Base-by-base conservation (phyloP, 64 coral and sea anemone genomes). In the Montipora capricornis region DNA sequence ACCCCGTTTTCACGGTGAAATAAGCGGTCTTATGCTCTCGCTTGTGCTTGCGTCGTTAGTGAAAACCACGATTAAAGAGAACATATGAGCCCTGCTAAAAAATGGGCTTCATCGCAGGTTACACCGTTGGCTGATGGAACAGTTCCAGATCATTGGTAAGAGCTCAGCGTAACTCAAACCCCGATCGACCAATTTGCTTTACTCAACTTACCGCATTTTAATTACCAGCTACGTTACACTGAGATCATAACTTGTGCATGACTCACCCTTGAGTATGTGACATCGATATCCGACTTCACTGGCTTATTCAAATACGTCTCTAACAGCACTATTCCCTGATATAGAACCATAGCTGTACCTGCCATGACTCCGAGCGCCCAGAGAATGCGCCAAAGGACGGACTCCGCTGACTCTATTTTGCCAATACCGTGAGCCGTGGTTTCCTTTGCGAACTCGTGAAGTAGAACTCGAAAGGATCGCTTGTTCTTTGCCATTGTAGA, bases 361-460 rank as follows among this genome's bases (percentile, higher is more conserved):
- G 29, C 46, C 59, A 91, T 22, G 22, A 59, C 79, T 44, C n/a
- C 67, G 12, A 95, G 81, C 55, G 79, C 20, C 94, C 94, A 95
- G 12, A 95, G 49, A 47, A 78, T n/a, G 44, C 94, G 81, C 89
- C 89, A 91, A 37, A 91, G n/a, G 4, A 71, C 2, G 51, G 89
- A 82, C 14, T 95, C 19, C 22, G 94, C 58, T 24, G 57, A 58
- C 13, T 74, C 44, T 48, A 95, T 90, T 50, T 91, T 80, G 45
- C 51, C 73, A 2, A 91, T 68, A 46, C 94, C 94, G 57, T 90
- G 88, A 20, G 81, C 81, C 4, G 76, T 79, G 0, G 94, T 91
- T 29, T 88, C 80, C 10, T 95, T 59, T 68, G 89, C 82, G 76
- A 95, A 95, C 46, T 95, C 89, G 37, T 77, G 78, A 15, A 95